Evolutionary conservation across 1,140 invertebrate species (phyloP).

Genomic region (Scaptomyza montana): DNA sequence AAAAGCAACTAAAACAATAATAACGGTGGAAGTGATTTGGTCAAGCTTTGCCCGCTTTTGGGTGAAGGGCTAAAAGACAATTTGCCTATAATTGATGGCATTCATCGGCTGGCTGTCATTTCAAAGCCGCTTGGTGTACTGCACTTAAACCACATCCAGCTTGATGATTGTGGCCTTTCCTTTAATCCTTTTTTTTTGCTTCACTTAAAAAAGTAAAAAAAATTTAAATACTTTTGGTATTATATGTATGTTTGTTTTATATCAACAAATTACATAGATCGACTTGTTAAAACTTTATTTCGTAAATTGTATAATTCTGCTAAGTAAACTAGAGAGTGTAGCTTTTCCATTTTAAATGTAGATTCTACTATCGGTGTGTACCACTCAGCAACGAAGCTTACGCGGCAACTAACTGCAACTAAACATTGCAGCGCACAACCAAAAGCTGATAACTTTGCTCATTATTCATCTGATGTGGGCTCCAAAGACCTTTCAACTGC

Average conservation of each 20-base stretch:
- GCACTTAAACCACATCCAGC: constrained; percentile 16
- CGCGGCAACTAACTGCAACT: constrained; percentile 24
- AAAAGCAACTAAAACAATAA: constrained; percentile 50
- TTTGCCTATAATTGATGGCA: constrained; percentile 73
- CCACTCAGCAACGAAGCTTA: constrained; percentile 35
- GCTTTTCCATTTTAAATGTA: constrained; percentile 10
- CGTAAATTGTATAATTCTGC: too few species aligned
- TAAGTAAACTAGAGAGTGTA: neutral
- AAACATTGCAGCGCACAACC: constrained; percentile 38
- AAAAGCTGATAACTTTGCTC: constrained; percentile 67
- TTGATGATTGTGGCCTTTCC: constrained; percentile 21
- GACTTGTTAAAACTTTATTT: too few species aligned
- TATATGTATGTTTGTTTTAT: too few species aligned
- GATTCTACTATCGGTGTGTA: constrained; percentile 66
- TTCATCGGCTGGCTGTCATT: constrained; percentile 60
- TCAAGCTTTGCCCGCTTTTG: neutral
- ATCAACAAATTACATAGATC: too few species aligned
- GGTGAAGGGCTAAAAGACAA: constrained; percentile 50
- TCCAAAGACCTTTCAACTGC: constrained; percentile 75
- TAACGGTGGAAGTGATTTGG: neutral
- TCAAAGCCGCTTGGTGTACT: constrained; percentile 29
- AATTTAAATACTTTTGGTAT: too few species aligned
- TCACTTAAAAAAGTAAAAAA: constrained; percentile 1
- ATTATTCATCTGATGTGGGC: constrained; percentile 64
- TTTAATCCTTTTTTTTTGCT: constrained; percentile 20